Conservation (phyloP, 2,113 vertebrate genomes). For the Hemiprocne comata region DNA sequence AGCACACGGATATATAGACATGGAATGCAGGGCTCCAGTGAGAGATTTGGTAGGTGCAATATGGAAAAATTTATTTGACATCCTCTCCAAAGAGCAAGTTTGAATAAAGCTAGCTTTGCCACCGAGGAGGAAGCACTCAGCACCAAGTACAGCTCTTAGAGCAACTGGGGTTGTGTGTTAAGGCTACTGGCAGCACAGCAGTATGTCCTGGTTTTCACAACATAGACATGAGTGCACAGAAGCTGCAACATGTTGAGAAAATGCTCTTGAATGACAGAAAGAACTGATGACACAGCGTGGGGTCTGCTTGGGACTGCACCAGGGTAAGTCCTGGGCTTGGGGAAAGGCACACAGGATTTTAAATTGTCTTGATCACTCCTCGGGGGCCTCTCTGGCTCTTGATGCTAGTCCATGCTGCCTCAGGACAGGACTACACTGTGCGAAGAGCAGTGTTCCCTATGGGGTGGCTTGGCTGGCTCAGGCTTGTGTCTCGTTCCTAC, state of each 20-base stretch:
- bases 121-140: neutral
- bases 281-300: rapidly evolving
- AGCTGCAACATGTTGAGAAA: neutral
- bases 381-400: neutral
- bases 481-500: neutral
- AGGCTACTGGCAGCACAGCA: neutral
- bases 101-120: neutral
- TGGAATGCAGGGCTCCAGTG: neutral
- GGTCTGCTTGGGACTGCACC: neutral
- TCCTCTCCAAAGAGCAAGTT: neutral
- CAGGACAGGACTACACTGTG: neutral
- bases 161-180: rapidly evolving
- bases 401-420: neutral
- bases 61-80: neutral
- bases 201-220: neutral
- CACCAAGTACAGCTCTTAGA: neutral
- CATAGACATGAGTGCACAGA: rapidly evolving
- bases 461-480: neutral
- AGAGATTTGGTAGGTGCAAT: neutral
- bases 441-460: neutral
- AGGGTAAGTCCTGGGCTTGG: neutral
- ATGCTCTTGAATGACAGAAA: neutral
- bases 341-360: too few species aligned
- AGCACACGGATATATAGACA: rapidly evolving
- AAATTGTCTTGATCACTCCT: too few species aligned